These are phyloP conservation scores for Geococcyx californianus DNA, from an alignment of 2,113 vertebrate genomes.

Conservation along the genomic window DNA sequence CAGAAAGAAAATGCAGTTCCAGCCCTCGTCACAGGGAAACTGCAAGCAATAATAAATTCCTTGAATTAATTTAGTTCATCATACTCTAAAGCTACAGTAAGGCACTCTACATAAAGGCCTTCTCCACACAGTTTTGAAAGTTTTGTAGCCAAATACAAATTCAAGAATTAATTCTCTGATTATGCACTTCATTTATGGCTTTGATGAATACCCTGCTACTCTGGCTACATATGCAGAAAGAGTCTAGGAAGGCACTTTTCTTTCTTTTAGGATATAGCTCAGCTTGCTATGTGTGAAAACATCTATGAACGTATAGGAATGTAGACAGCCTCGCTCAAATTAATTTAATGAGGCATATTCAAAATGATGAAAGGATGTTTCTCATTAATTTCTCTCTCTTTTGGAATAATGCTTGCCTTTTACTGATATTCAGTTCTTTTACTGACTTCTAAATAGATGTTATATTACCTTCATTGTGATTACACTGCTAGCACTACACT, in stretches of 20 bases:
- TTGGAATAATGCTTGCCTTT: background rate
- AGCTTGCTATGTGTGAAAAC: background rate
- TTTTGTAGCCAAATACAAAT: conserved; percentile 3
- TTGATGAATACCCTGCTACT: conserved; percentile 11
- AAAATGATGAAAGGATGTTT: conserved; percentile 32
- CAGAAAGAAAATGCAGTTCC: background rate
- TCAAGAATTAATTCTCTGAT: conserved; percentile 36
- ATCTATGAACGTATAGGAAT: background rate
- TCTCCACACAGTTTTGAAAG: background rate
- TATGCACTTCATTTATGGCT: conserved; percentile 12
- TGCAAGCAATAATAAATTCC: conserved; percentile 24
- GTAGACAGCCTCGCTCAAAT: conserved; percentile 7
- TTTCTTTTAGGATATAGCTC: conserved; percentile 2
- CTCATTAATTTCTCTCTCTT: conserved; percentile 7
- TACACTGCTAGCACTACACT: background rate
- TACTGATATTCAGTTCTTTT: background rate
- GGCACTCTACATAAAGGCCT: background rate
- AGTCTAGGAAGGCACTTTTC: conserved; percentile 32
- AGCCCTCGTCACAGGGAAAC: background rate
- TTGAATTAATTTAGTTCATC: conserved; percentile 34
- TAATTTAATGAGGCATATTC: conserved; percentile 2
- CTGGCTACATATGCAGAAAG: background rate
- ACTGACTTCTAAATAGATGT: background rate
- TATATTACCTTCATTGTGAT: background rate
- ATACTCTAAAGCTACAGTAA: background rate